These are phyloP conservation scores for Protodeltote pygarga DNA, from an alignment of 2,888 invertebrate genomes.

Conservation along the genomic window DNA sequence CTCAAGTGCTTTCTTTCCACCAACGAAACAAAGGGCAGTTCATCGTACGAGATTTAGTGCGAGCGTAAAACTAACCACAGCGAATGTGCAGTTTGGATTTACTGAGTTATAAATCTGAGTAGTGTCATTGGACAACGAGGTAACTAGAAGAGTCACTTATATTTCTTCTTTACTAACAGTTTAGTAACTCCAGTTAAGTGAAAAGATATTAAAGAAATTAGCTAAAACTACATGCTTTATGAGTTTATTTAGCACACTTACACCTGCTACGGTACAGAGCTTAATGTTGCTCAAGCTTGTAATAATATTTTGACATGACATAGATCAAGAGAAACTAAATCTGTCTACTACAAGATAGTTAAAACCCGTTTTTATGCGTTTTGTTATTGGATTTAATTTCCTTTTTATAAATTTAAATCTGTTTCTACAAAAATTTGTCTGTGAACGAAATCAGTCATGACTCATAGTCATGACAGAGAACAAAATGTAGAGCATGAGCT, in stretches of 20 bases:
- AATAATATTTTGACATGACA: constrained; percentile 21
- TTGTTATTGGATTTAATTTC: background rate
- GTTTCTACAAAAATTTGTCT: constrained; percentile 1
- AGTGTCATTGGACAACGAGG: constrained; percentile 34
- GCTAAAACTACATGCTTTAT: constrained; percentile 47
- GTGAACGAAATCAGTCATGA: constrained; percentile 9
- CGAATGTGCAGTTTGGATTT: constrained; percentile 52
- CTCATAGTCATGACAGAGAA: constrained; percentile 13
- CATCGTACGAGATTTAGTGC: constrained; percentile 58
- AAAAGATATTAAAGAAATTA: constrained; percentile 36
- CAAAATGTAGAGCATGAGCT: constrained; percentile 14
- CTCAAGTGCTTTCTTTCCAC: constrained; percentile 47
- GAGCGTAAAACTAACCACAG: constrained; percentile 51
- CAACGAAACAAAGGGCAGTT: constrained; percentile 55
- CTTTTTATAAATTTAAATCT: background rate
- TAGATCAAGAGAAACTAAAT: background rate
- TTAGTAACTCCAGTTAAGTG: constrained; percentile 24
- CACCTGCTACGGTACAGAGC: constrained; percentile 26
- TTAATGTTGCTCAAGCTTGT: constrained; percentile 25
- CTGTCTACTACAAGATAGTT: background rate
- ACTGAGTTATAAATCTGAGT: constrained; percentile 53
- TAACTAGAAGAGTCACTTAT: constrained; percentile 31
- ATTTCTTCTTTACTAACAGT: constrained; percentile 4
- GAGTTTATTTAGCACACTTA: constrained; percentile 48
- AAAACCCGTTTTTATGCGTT: background rate